phyloP scores from a whole-genome alignment of 2,113 vertebrate species.

The Phycodurus eques region DNA sequence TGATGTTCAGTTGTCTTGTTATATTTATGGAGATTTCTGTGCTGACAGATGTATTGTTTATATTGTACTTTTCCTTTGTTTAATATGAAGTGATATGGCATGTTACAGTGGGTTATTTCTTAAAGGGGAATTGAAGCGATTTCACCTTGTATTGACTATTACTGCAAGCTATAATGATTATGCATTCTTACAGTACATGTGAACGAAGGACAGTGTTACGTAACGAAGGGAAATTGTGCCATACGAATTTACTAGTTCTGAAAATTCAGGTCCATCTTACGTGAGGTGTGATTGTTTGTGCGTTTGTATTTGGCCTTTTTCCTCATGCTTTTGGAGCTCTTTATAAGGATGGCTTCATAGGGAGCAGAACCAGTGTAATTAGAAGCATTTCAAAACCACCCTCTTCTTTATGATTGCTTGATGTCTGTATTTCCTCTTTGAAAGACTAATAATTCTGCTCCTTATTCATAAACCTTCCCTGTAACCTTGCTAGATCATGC shows the following conservation, averaged over 20 bases:
- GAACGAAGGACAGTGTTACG: conserved; percentile 16
- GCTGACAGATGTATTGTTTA: conserved; percentile 71
- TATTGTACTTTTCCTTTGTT: conserved; percentile 55
- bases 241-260: conserved; percentile 49
- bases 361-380: conserved; percentile 29
- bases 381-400: conserved; percentile 46
- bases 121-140: conserved; percentile 47
- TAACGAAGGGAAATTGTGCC: conserved; percentile 53
- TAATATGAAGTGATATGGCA: conserved; percentile 59
- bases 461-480: conserved; percentile 42
- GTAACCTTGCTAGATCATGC: conserved; percentile 34
- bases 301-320: conserved; percentile 48
- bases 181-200: conserved; percentile 11
- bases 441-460: conserved; percentile 29
- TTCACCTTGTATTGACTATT: conserved; percentile 37
- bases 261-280: conserved; percentile 57
- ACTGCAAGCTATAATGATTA: conserved; percentile 23
- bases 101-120: conserved; percentile 49
- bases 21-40: conserved; percentile 72
- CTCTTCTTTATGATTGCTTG: conserved; percentile 55
- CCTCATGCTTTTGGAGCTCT: conserved; percentile 33
- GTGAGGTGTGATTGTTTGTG: conserved; percentile 57
- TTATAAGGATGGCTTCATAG: conserved; percentile 6
- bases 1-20: conserved; percentile 75
- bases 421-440: conserved; percentile 59